Base-by-base conservation (phyloP, 1,140 invertebrate species). In the Telenomus remus region DNA sequence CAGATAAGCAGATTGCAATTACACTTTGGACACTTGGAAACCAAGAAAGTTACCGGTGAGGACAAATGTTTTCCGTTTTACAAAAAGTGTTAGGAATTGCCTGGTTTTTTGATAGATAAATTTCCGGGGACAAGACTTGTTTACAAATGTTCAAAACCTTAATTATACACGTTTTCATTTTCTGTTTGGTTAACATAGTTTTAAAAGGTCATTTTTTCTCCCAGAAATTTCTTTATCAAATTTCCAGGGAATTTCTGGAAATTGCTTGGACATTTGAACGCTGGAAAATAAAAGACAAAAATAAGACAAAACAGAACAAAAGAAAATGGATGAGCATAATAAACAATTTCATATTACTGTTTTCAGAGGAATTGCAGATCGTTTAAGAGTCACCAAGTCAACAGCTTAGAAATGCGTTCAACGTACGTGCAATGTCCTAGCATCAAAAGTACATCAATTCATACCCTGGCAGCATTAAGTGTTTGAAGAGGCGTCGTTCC, bases 341-440 rank as follows among this genome's bases (percentile, higher is more conserved):
- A n/a, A 39, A 39, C 9, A 11, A 39, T 39, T 11, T 9, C 37
- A 9, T 39, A 11, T 46, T 12, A 12, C 7, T 46, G 11, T 46
- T 12, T 8, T 5, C 12, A 46, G 43, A 13, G 4, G 12, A 3
- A 15, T 46, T 12, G 11, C 11, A 14, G 49, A 51, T 51, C n/a
- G 49, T 35, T 51, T 51, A 8, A 33, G 49, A 9, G 13, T 51
- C 1, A 4, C 2, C 14, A 51, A 37, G 14, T 51, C 49, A 6
- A 51, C 49, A 14, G 49, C 34, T 5, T 51, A 33, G 49, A 51
- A 14, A 14, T 51, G 33, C 14, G 33, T 51, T 14, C 14, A 35
- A 4, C 27, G 13, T 0, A 35, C 33, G 9, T 8, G 27, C 14
- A 10, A 35, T 8, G 15, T n/a, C 7, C 12, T 51, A n/a, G 43